These are phyloP conservation scores for Biston stratarius DNA, from an alignment of 2,888 invertebrate genomes.

Conservation along the genomic window DNA sequence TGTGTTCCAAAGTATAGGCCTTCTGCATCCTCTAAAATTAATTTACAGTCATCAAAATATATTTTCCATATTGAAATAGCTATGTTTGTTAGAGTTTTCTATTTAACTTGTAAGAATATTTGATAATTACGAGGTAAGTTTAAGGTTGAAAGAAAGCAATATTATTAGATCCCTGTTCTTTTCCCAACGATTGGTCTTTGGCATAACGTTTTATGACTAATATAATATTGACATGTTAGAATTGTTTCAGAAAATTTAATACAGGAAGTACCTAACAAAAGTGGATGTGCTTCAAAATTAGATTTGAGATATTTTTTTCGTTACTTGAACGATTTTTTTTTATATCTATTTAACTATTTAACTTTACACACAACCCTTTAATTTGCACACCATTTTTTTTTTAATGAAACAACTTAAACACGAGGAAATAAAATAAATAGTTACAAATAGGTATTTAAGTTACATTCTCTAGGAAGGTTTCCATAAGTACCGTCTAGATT, in stretches of 20 bases:
- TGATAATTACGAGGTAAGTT: slow-evolving; percentile 61
- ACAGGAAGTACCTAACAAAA: slow-evolving; percentile 49
- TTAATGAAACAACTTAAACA: slow-evolving; percentile 70
- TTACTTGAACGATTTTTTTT: slow-evolving; percentile 72
- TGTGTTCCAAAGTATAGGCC: slow-evolving; percentile 47
- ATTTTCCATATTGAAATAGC: slow-evolving; percentile 60
- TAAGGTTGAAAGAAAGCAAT: slow-evolving; percentile 74
- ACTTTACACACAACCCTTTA: slow-evolving; percentile 87
- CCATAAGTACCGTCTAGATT: slow-evolving; percentile 69
- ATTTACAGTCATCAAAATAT: slow-evolving; percentile 75
- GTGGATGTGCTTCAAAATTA: slow-evolving; percentile 57
- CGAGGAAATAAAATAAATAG: slow-evolving; percentile 58
- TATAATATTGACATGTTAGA: slow-evolving; percentile 67
- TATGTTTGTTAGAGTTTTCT: slow-evolving; percentile 70
- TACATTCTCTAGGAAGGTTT: slow-evolving; percentile 68
- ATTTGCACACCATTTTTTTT: slow-evolving; percentile 82
- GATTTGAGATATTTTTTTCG: slow-evolving; percentile 65
- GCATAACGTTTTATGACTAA: slow-evolving; percentile 67
- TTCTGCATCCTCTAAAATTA: slow-evolving; percentile 66
- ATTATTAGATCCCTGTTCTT: slow-evolving; percentile 81
- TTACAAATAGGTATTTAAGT: slow-evolving; percentile 33
- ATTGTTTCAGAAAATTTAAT: slow-evolving; percentile 57
- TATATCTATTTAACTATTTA: slow-evolving; percentile 83
- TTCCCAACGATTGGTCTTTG: slow-evolving; percentile 83
- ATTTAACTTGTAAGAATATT: slow-evolving; percentile 46